Base-by-base conservation (phyloP, 53 echinoderm and acorn worm species). In the Zoroaster sp. region DNA sequence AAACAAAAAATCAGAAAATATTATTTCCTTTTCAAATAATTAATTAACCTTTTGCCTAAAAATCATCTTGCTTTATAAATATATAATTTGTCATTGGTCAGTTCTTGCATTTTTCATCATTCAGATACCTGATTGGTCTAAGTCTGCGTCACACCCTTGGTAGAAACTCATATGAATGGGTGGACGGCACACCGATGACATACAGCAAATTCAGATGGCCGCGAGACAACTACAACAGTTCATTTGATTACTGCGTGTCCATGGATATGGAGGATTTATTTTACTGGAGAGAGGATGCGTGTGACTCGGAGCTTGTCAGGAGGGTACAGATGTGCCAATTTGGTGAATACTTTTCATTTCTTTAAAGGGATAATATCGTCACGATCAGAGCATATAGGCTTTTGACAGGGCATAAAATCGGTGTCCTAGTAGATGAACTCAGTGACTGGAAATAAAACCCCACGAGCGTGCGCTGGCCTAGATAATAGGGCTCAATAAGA, bases 151-250 rank as follows among this genome's bases (percentile, higher is more conserved):
- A 41, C 33, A 63, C 46, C 11, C 71, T 18, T 31, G 73, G 83
- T 35, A 35, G 59, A 1, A 35, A 14, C 1, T 37, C 55, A 4
- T 95, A 89, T 40, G 47, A 34, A 13, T 96, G 96, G 96, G 75
- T 66, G 18, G 96, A 94, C 34, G 91, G 94, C 5, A 94, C 96
- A 36, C 93, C 93, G 1, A 53, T 88, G 32, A 90, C 91, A 3
- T 95, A 79, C 53, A 33, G n/a, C 0, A 88, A 92, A 45, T 92
- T 94, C 72, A 69, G 43, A 9, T 76, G 75, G 69, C 37, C 77
- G 5, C 47, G 69, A 23, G 46, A 74, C 14, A 81, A 47, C 15
- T 45, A 66, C 35, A 71, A 78, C 35, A 17, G 0, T 20, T n/a
- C 55, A 8, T 31, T 53, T 9, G 90, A 80, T 40, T 70, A 69